These are phyloP conservation scores for Corynorhinus townsendii DNA, from an alignment of 2,113 vertebrate species.

Conservation along the genomic window DNA sequence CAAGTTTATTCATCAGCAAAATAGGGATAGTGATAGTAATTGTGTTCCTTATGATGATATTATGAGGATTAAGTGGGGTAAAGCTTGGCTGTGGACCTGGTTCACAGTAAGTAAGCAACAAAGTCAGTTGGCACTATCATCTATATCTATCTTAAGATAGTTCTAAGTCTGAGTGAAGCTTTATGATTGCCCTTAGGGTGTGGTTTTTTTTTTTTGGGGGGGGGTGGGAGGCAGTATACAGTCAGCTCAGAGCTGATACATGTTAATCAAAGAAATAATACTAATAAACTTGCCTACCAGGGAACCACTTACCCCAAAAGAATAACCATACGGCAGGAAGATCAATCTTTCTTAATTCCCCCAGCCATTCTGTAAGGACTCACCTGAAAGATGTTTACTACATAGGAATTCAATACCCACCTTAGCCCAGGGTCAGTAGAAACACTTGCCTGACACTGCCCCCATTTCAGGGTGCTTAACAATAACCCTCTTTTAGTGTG, in stretches of 20 bases:
- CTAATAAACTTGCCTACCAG: not conserved
- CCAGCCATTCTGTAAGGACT: not conserved
- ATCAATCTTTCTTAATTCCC: not conserved
- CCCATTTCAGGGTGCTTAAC: not conserved
- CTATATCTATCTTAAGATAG: not conserved
- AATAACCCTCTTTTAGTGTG: not conserved
- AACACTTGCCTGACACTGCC: not conserved
- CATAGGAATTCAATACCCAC: not conserved
- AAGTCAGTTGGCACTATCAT: not conserved
- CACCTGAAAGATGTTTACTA: not conserved
- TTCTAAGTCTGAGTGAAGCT: not conserved
- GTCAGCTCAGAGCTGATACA: not conserved
- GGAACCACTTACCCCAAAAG: not conserved
- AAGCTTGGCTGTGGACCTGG: not conserved
- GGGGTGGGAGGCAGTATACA: fast-evolving
- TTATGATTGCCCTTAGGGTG: not conserved
- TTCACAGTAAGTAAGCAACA: not conserved
- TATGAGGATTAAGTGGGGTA: not conserved
- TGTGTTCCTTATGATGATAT: not conserved
- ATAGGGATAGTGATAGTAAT: not conserved
- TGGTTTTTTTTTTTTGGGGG: not conserved
- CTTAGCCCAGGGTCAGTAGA: not conserved
- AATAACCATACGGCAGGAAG: not conserved
- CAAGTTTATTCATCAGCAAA: not conserved
- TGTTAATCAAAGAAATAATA: not conserved